Evolutionary conservation across 2,888 invertebrate genomes (phyloP).

Genomic region (Tortricodes alternella): DNA sequence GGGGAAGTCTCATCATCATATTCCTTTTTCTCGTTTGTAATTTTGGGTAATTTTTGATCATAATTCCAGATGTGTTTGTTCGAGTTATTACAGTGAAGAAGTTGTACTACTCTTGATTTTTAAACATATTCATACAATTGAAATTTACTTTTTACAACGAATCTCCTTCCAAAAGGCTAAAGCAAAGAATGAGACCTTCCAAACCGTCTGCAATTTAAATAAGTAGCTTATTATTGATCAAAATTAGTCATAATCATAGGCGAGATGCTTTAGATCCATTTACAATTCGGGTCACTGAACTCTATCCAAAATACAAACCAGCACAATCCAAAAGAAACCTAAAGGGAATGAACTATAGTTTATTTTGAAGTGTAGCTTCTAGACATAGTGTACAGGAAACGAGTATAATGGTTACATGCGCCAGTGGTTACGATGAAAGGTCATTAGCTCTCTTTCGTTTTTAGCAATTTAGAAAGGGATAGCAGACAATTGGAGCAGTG

Average conservation of each 20-base stretch:
- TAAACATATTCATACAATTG: no score
- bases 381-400: slow-evolving; percentile 21
- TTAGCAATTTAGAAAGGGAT: not conserved
- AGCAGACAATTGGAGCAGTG: not conserved
- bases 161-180: not conserved
- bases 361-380: not conserved
- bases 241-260: slow-evolving; percentile 47
- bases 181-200: slow-evolving; percentile 33
- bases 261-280: slow-evolving; percentile 46
- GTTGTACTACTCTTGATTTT: no score
- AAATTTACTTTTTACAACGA: not conserved
- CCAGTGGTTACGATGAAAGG: slow-evolving; percentile 11
- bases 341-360: not conserved
- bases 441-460: not conserved
- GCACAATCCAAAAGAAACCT: not conserved
- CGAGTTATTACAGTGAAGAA: no score
- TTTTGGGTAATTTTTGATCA: no score
- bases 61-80: no score
- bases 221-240: slow-evolving; percentile 32
- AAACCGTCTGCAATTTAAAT: slow-evolving; percentile 42
- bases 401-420: slow-evolving; percentile 4
- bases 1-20: no score
- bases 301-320: slow-evolving; percentile 20
- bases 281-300: slow-evolving; percentile 40
- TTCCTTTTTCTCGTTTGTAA: no score